These are phyloP conservation scores for Scaptomyza flava DNA, from an alignment of 2,888 invertebrate species.

Conservation along the genomic window DNA sequence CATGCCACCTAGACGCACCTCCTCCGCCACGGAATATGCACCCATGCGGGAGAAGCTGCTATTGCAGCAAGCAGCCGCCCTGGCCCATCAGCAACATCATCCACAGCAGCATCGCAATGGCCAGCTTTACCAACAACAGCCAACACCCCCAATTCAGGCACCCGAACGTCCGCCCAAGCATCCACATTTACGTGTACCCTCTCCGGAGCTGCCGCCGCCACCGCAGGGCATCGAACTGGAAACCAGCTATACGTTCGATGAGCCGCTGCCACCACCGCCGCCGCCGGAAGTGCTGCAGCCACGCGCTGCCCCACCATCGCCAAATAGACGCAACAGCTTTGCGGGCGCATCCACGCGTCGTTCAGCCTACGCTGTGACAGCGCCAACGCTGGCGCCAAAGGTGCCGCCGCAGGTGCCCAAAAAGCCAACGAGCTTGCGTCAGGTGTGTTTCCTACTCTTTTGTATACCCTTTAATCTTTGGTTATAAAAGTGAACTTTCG, in stretches of 20 bases:
- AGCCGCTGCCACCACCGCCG: slow-evolving; percentile 84
- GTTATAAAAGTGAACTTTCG: too few relatives aligned
- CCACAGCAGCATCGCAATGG: slow-evolving; percentile 77
- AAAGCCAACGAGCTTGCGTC: slow-evolving; percentile 81
- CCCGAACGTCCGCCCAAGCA: slow-evolving; percentile 92
- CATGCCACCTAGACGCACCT: slow-evolving; percentile 85
- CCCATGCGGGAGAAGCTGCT: slow-evolving; percentile 83
- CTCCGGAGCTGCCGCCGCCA: slow-evolving; percentile 84
- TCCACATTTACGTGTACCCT: slow-evolving; percentile 86
- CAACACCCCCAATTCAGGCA: slow-evolving; percentile 75
- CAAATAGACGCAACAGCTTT: slow-evolving; percentile 84
- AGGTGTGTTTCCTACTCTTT: slow-evolving; percentile 58
- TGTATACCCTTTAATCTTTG: not conserved
- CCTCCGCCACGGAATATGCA: slow-evolving; percentile 89
- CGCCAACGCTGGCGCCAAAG: slow-evolving; percentile 75
- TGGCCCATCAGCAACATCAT: slow-evolving; percentile 82
- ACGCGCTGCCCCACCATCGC: slow-evolving; percentile 79
- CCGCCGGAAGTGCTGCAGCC: slow-evolving; percentile 83
- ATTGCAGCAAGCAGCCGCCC: slow-evolving; percentile 80
- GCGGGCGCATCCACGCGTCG: slow-evolving; percentile 84
- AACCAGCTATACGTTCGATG: slow-evolving; percentile 80
- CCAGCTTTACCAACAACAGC: slow-evolving; percentile 84
- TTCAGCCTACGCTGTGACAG: slow-evolving; percentile 55
- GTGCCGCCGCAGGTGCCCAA: slow-evolving; percentile 83
- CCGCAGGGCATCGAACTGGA: slow-evolving; percentile 81